Percentiles rank a stretch among this genome's conserved stretches.
Conservation (phyloP, 2,888 invertebrate species). For the Oxytorus armatus region DNA sequence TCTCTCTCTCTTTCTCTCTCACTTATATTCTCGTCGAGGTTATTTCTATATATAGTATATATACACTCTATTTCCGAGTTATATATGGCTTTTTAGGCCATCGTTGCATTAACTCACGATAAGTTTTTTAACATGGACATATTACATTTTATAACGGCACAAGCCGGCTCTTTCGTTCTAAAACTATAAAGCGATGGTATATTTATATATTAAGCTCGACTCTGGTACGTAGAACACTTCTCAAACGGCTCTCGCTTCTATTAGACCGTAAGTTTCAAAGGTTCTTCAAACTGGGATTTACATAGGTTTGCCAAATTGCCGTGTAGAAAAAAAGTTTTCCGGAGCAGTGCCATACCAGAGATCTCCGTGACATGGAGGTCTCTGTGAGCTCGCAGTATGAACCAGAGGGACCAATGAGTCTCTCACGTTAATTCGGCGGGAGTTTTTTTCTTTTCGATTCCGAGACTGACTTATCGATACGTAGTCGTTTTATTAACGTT, state of each 20-base stretch:
- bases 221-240: constrained; percentile 58
- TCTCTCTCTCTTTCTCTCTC: constrained; percentile 6
- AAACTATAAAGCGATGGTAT: background rate
- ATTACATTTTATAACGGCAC: constrained; percentile 73
- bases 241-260: constrained; percentile 63
- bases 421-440: constrained; percentile 27
- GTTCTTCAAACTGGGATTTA: constrained; percentile 76
- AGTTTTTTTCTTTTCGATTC: constrained; percentile 14
- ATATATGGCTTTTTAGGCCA: constrained; percentile 61
- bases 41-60: background rate
- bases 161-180: constrained; percentile 28
- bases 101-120: constrained; percentile 71
- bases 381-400: background rate
- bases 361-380: background rate
- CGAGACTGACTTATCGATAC: background rate
- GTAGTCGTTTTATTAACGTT: background rate
- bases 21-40: background rate
- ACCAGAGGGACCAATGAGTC: constrained; percentile 28
- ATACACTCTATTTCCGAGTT: constrained; percentile 22
- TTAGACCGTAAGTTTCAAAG: constrained; percentile 77
- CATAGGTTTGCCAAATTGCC: constrained; percentile 80
- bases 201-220: constrained; percentile 8
- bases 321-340: constrained; percentile 76
- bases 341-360: constrained; percentile 32
- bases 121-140: constrained; percentile 78